A percentile compares a stretch with the other conserved stretches of the same genome.
These are phyloP conservation scores for Hipposideros armiger DNA, from an alignment of 2,113 vertebrate genomes.

Conservation along the genomic window DNA sequence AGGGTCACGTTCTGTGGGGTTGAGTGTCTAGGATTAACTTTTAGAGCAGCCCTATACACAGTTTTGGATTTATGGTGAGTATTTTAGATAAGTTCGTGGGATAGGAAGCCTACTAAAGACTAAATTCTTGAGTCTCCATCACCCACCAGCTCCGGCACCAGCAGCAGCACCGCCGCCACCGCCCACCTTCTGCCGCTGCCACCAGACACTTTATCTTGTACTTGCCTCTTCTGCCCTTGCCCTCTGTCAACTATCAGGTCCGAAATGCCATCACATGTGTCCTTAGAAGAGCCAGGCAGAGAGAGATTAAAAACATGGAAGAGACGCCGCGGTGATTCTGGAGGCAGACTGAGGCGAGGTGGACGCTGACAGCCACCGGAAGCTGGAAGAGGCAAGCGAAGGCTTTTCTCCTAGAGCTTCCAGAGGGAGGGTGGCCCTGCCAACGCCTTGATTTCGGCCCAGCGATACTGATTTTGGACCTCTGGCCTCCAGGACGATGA, in stretches of 20 bases:
- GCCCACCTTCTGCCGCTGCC: constrained; percentile 72
- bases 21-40: constrained; percentile 2
- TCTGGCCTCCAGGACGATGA: too few species aligned
- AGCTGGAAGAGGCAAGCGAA: too few species aligned
- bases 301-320: too few species aligned
- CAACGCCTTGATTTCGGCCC: too few species aligned
- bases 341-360: too few species aligned
- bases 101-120: constrained; percentile 60
- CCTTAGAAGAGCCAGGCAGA: too few species aligned
- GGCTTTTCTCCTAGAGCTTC: too few species aligned
- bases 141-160: constrained; percentile 71
- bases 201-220: constrained; percentile 54
- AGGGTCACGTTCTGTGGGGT: not conserved
- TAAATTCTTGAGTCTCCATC: constrained; percentile 55
- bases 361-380: too few species aligned
- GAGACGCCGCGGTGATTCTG: too few species aligned
- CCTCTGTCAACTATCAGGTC: constrained; percentile 72
- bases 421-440: too few species aligned
- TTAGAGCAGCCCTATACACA: not conserved
- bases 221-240: constrained; percentile 61
- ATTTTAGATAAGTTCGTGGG: constrained; percentile 49
- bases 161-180: constrained; percentile 64
- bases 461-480: too few species aligned
- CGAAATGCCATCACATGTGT: too few species aligned
- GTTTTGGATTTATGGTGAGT: constrained; percentile 39